These are phyloP conservation scores for Ceuthmochares aereus DNA, from an alignment of 2,113 vertebrate genomes.

Conservation along the genomic window DNA sequence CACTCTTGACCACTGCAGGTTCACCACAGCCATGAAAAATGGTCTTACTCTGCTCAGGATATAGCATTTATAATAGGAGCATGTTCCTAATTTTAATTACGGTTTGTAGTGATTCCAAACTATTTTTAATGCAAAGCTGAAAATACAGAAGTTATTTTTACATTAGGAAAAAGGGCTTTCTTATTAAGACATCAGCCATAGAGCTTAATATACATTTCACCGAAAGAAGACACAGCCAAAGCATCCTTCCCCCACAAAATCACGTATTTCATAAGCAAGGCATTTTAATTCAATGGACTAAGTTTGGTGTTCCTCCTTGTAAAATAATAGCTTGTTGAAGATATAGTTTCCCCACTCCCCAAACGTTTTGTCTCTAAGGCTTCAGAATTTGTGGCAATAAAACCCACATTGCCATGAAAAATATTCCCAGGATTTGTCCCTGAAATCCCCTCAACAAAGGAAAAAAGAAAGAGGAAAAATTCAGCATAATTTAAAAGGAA, in stretches of 20 bases:
- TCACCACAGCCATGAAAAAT: background rate
- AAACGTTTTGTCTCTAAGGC: conserved; percentile 42
- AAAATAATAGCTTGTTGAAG: conserved; percentile 63
- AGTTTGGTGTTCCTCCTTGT: conserved; percentile 51
- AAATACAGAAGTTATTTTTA: background rate
- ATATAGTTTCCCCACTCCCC: background rate
- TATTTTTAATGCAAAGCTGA: conserved; percentile 15
- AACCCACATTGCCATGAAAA: conserved; percentile 40
- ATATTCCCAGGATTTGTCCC: conserved; percentile 41
- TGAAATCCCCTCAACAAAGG: conserved; percentile 41
- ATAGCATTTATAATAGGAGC: background rate
- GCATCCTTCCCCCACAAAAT: conserved; percentile 62
- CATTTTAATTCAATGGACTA: conserved; percentile 58
- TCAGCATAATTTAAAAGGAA: background rate
- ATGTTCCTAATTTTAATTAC: background rate
- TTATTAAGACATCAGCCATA: conserved; percentile 12
- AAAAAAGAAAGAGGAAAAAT: background rate
- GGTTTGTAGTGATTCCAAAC: background rate
- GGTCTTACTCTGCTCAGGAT: background rate
- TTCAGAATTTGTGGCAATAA: conserved; percentile 60
- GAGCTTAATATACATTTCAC: background rate
- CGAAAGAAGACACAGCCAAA: conserved; percentile 44
- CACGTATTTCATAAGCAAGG: conserved; percentile 67
- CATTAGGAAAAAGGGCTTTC: background rate
- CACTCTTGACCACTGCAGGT: background rate